Percentiles rank a stretch among this genome's conserved stretches.
These are phyloP conservation scores for Petrocephalus microphthalmus DNA, from an alignment of 2,113 vertebrate species.

Conservation along the genomic window DNA sequence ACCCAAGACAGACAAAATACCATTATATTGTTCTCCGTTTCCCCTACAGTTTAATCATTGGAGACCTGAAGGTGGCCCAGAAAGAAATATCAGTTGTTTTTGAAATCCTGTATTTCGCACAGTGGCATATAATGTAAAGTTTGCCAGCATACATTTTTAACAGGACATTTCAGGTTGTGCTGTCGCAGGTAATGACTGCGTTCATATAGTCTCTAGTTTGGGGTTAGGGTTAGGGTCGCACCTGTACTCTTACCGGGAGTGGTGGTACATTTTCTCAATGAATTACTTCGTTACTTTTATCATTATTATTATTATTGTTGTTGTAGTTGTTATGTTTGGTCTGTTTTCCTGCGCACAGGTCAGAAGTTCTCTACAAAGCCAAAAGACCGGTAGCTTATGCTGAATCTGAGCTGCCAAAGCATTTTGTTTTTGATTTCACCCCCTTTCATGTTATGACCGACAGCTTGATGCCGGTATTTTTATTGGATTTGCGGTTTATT, in stretches of 20 bases:
- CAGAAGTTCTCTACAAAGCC: background rate
- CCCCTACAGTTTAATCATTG: background rate
- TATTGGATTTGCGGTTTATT: conserved; percentile 1
- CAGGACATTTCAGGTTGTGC: background rate
- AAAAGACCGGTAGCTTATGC: background rate
- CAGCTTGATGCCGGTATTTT: conserved; percentile 9
- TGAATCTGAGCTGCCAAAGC: background rate
- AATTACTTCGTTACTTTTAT: too few relatives aligned
- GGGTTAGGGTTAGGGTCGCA: background rate
- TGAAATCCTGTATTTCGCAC: background rate
- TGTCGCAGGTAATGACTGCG: background rate
- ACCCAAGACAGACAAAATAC: background rate
- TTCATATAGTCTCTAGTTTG: background rate
- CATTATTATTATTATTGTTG: too few relatives aligned
- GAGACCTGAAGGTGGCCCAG: background rate
- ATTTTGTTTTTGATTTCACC: background rate
- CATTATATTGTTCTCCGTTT: background rate
- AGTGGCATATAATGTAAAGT: background rate
- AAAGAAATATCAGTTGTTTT: background rate
- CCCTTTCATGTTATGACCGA: background rate
- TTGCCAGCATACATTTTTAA: background rate
- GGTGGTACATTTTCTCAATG: background rate
- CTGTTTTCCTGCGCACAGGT: background rate
- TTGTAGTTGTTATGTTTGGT: background rate
- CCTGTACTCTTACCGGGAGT: background rate